Percentiles rank a stretch among this genome's conserved stretches.
phyloP scores from a whole-genome alignment of 2,113 vertebrate species.

The Recurvirostra avosetta region DNA sequence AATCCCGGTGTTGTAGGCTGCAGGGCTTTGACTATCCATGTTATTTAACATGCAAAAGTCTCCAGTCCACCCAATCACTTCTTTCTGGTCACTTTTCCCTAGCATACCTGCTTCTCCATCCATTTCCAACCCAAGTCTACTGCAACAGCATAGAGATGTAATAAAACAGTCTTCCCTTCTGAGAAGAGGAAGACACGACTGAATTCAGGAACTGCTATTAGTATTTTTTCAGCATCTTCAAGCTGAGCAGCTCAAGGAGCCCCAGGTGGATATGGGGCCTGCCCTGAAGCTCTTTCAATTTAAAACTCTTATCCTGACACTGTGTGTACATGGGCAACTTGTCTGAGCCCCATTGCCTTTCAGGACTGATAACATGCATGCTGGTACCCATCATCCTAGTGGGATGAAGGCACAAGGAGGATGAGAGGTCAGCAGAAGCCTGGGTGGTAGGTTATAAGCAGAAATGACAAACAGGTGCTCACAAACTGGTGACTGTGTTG shows the following conservation, averaged over 20 bases:
- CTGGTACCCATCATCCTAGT: not conserved
- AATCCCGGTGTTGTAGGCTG: not conserved
- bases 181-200: not conserved
- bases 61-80: not conserved
- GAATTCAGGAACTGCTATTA: not conserved
- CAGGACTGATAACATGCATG: fast-evolving
- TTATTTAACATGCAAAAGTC: not conserved
- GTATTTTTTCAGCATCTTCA: not conserved
- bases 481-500: not conserved
- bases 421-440: not conserved
- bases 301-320: not conserved
- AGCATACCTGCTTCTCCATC: not conserved
- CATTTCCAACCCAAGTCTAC: not conserved
- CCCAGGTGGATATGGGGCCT: fast-evolving
- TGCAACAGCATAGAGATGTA: not conserved
- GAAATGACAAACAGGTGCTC: not conserved
- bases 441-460: not conserved
- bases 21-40: not conserved
- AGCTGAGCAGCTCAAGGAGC: not conserved
- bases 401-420: not conserved
- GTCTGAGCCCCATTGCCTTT: not conserved
- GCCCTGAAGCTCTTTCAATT: not conserved
- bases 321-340: not conserved
- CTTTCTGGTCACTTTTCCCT: not conserved
- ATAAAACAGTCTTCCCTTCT: not conserved